A percentile compares a stretch with the other conserved stretches of the same genome.
Evolutionary conservation across 2,797 vertebrate species (phyloP).

Genomic region (Bovichtus diacanthus): DNA sequence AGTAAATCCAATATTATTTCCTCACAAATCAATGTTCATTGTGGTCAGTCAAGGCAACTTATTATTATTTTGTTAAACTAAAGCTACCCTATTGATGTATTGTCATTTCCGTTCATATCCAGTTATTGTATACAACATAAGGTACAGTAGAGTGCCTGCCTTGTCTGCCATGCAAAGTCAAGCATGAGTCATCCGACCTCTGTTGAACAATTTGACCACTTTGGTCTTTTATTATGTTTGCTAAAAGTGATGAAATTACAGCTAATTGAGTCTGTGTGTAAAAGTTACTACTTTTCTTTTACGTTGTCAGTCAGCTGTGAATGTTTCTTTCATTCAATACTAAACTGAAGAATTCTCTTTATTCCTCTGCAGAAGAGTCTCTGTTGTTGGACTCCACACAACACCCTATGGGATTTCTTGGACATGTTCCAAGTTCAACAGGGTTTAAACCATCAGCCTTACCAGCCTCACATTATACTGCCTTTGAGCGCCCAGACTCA

Average conservation of each 20-base stretch:
- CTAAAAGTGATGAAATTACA: background rate
- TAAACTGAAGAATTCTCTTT: slow-evolving; percentile 32
- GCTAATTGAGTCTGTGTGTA: background rate
- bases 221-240: background rate
- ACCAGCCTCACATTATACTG: slow-evolving; percentile 60
- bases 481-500: slow-evolving; percentile 60
- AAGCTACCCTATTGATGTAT: slow-evolving; percentile 5
- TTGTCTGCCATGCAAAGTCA: slow-evolving; percentile 5
- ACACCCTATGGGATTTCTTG: slow-evolving; percentile 48
- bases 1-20: slow-evolving; percentile 12
- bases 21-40: slow-evolving; percentile 42
- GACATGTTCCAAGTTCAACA: slow-evolving; percentile 59
- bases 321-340: background rate
- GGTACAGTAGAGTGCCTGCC: background rate
- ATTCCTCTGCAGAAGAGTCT: slow-evolving; percentile 65
- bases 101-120: slow-evolving; percentile 16
- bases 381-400: slow-evolving; percentile 54
- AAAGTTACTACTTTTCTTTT: background rate
- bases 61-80: slow-evolving; percentile 12
- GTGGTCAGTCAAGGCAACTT: slow-evolving; percentile 2
- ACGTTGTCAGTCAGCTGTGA: too few species aligned
- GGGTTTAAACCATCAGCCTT: slow-evolving; percentile 67
- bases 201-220: background rate
- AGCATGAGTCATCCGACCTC: slow-evolving; percentile 3
- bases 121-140: background rate